These are phyloP conservation scores for Haplochromis vanheusdeni DNA, from an alignment of 2,113 vertebrate species.

Conservation along the genomic window DNA sequence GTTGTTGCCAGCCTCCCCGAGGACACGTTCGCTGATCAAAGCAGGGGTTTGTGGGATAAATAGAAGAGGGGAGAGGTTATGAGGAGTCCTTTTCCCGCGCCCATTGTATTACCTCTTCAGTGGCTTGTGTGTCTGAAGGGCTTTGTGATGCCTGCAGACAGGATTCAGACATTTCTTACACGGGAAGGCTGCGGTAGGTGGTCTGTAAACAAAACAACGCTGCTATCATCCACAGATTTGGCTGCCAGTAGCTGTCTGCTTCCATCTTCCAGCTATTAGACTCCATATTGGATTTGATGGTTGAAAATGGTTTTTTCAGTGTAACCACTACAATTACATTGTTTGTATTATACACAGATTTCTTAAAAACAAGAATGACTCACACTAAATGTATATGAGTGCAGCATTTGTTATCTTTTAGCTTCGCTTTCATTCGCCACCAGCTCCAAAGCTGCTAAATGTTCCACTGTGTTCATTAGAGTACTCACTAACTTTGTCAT, in stretches of 20 bases:
- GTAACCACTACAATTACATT: not conserved
- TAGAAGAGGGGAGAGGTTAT: slow-evolving; percentile 22
- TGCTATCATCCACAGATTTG: not conserved
- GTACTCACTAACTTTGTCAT: not conserved
- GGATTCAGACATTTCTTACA: slow-evolving; percentile 21
- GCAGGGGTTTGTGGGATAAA: slow-evolving; percentile 44
- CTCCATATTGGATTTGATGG: not conserved
- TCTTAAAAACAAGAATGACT: not conserved
- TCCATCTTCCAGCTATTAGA: not conserved
- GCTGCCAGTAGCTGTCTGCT: not conserved
- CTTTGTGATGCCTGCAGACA: slow-evolving; percentile 38
- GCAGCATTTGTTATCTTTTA: not conserved
- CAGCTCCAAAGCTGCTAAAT: not conserved
- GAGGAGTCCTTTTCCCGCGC: slow-evolving; percentile 9
- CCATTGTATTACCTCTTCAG: slow-evolving; percentile 1
- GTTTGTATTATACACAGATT: not conserved
- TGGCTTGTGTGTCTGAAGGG: slow-evolving; percentile 4
- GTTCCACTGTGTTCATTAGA: not conserved
- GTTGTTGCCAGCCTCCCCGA: slow-evolving; percentile 48
- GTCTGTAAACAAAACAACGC: slow-evolving; percentile 16
- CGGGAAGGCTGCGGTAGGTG: not conserved
- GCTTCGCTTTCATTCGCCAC: not conserved
- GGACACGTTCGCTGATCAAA: slow-evolving; percentile 49
- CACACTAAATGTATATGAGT: not conserved
- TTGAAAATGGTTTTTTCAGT: not conserved